A percentile compares a stretch with the other conserved stretches of the same genome.
phyloP scores from a whole-genome alignment of 2,888 invertebrate species.

The Eueremaeus valkanovi region DNA sequence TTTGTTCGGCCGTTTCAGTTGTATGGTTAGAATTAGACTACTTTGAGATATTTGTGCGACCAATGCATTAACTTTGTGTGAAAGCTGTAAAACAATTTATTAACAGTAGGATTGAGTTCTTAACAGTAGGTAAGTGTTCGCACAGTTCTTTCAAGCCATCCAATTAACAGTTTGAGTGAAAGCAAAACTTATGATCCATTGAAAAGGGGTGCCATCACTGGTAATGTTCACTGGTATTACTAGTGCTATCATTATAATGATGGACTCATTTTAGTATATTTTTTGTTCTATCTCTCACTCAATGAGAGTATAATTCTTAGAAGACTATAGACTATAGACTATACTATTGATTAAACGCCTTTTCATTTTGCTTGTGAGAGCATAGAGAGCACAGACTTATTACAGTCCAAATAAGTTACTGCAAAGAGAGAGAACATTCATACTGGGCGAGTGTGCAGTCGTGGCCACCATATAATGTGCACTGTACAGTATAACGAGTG shows the following conservation, averaged over 20 bases:
- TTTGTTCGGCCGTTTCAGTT: not conserved
- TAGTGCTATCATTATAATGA: constrained; percentile 20
- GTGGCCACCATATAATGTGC: not conserved
- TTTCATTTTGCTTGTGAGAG: not conserved
- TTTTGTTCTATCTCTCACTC: constrained; percentile 2
- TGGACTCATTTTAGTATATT: constrained; percentile 5
- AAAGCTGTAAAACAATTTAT: constrained; percentile 12
- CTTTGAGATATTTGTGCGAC: not conserved
- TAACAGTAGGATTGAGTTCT: constrained; percentile 1
- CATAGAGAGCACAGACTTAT: not conserved
- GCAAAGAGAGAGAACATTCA: too few species aligned
- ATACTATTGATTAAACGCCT: not conserved
- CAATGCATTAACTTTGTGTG: constrained; percentile 11
- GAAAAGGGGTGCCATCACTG: not conserved
- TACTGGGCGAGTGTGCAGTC: not conserved
- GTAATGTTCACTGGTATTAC: not conserved
- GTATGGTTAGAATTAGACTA: not conserved
- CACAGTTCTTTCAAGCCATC: not conserved
- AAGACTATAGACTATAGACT: too few species aligned
- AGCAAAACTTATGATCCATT: constrained; percentile 24
- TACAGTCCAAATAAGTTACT: not conserved
- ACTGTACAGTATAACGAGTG: constrained; percentile 20
- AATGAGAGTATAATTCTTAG: constrained; percentile 15
- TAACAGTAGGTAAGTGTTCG: not conserved
- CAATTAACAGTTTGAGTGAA: not conserved